Conservation (phyloP, 2,797 vertebrate species). For the Lepus townsendii region DNA sequence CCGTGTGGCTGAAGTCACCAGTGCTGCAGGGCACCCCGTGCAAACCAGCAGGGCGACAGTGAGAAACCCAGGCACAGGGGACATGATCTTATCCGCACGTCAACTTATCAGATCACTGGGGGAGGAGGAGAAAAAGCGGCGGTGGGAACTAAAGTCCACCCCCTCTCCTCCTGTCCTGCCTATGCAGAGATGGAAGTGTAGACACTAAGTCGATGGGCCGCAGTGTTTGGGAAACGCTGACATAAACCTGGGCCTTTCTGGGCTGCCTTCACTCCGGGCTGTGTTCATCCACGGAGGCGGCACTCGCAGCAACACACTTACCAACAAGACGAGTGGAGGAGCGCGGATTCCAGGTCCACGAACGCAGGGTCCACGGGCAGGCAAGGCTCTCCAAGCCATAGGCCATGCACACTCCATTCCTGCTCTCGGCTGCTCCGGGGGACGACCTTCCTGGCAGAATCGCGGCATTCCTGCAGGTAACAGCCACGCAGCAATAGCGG, state of each 20-base stretch:
- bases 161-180: neutral
- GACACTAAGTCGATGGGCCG: neutral
- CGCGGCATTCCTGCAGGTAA: rapidly evolving
- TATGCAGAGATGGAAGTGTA: neutral
- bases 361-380: rapidly evolving
- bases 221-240: constrained; percentile 44
- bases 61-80: neutral
- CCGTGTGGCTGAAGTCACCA: neutral
- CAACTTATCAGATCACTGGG: neutral
- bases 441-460: neutral
- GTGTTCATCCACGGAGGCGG: rapidly evolving
- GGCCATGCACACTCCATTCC: rapidly evolving
- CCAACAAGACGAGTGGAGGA: no score
- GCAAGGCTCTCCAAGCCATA: rapidly evolving
- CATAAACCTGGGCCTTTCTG: neutral
- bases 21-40: rapidly evolving
- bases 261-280: neutral
- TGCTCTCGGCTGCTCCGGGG: rapidly evolving
- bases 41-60: neutral
- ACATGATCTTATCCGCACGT: neutral
- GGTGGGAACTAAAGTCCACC: neutral
- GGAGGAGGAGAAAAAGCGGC: no score
- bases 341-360: rapidly evolving
- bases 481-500: rapidly evolving
- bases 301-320: no score